Percentiles rank a stretch among this genome's conserved stretches.
These are phyloP conservation scores for Drosophila tropicalis DNA, from an alignment of 1,140 invertebrate genomes.

Conservation along the genomic window DNA sequence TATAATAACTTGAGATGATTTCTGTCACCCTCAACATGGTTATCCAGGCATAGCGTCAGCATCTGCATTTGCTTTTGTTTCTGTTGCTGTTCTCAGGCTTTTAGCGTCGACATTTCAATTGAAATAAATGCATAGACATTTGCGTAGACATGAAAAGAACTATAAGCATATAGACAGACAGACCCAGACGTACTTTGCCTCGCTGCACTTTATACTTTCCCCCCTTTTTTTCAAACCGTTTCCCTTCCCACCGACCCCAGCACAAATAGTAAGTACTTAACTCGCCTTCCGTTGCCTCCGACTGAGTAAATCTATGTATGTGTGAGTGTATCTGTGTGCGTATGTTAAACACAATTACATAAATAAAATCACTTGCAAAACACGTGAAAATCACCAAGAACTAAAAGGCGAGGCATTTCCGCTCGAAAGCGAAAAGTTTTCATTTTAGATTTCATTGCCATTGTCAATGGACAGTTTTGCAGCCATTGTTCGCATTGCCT, in stretches of 20 bases:
- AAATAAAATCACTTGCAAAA: constrained; percentile 33
- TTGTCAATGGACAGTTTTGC: constrained; percentile 53
- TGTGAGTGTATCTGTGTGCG: constrained; percentile 22
- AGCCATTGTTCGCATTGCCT: constrained; percentile 47
- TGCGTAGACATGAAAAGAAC: constrained; percentile 53
- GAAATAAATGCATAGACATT: constrained; percentile 54
- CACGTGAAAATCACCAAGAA: constrained; percentile 46
- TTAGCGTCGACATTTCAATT: constrained; percentile 48
- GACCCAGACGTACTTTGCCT: constrained; percentile 28
- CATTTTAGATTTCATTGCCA: constrained; percentile 46
- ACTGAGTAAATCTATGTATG: not conserved
- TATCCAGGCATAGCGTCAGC: not conserved
- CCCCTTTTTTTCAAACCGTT: not conserved
- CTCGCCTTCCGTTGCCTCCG: constrained; percentile 3
- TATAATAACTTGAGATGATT: not conserved
- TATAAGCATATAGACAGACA: constrained; percentile 32
- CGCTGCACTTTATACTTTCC: constrained; percentile 43
- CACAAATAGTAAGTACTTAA: not conserved
- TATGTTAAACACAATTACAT: constrained; percentile 38
- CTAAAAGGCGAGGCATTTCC: constrained; percentile 41
- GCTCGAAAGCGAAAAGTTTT: constrained; percentile 20
- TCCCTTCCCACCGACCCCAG: not conserved
- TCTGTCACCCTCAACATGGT: not conserved
- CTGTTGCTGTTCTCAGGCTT: constrained; percentile 21
- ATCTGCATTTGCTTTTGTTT: constrained; percentile 5